phyloP scores from a whole-genome alignment of 2,888 invertebrate species.

The Belgica antarctica region DNA sequence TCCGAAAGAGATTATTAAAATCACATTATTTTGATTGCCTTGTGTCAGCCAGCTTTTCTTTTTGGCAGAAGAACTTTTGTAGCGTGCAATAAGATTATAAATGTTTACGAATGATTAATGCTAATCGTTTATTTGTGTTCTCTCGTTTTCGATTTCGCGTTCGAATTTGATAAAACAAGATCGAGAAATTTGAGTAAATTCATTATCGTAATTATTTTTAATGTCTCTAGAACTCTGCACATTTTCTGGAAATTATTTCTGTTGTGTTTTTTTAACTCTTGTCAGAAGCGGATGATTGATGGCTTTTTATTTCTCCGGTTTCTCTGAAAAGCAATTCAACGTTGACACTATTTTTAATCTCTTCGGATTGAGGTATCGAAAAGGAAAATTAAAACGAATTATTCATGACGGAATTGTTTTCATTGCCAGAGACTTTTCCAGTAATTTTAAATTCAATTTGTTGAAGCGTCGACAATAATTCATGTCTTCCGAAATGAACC shows the following conservation, averaged over 20 bases:
- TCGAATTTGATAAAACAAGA: conserved; percentile 13
- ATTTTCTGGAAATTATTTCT: conserved; percentile 6
- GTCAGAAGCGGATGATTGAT: conserved; percentile 36
- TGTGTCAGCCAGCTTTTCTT: conserved; percentile 32
- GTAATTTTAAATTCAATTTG: conserved; percentile 26
- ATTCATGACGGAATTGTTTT: conserved; percentile 29
- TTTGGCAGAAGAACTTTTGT: neutral
- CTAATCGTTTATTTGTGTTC: conserved; percentile 39
- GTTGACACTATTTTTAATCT: conserved; percentile 30
- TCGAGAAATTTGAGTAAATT: conserved; percentile 14
- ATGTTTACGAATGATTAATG: conserved; percentile 41
- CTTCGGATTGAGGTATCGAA: conserved; percentile 21
- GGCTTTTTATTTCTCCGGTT: conserved; percentile 21
- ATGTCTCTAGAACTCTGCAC: conserved; percentile 34
- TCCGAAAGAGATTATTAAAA: conserved; percentile 43
- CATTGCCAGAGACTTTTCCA: neutral
- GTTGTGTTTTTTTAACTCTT: conserved; percentile 19
- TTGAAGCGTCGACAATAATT: neutral
- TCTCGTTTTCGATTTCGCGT: too few relatives aligned
- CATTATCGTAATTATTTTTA: conserved; percentile 42
- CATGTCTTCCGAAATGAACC: conserved; percentile 27
- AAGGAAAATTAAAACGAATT: neutral
- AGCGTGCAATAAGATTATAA: conserved; percentile 42
- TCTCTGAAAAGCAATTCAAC: neutral
- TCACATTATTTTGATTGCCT: conserved; percentile 39